A percentile compares a stretch with the other conserved stretches of the same genome.
These are phyloP conservation scores for Hemibagrus wyckioides DNA, from an alignment of 2,113 vertebrate genomes.

Conservation along the genomic window DNA sequence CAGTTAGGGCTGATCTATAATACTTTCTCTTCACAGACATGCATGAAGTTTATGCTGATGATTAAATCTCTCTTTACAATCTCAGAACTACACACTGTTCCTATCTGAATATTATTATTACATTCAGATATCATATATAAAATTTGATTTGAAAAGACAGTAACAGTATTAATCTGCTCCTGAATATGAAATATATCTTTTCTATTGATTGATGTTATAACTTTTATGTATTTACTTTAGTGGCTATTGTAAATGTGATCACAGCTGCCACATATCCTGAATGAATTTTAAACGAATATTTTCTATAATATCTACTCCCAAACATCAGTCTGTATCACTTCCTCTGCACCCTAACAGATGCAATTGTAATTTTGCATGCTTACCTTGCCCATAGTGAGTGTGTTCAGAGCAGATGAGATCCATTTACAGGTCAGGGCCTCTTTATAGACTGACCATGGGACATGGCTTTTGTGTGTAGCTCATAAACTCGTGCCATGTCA, in stretches of 20 bases:
- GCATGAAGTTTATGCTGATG: background rate
- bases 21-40: background rate
- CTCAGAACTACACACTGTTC: background rate
- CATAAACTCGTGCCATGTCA: slow-evolving; percentile 69
- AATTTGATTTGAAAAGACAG: background rate
- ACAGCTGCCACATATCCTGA: too few relatives aligned
- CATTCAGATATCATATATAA: background rate
- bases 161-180: background rate
- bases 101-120: background rate
- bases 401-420: slow-evolving; percentile 57
- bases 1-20: background rate
- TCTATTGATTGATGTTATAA: background rate
- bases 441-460: slow-evolving; percentile 71
- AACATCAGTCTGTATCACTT: background rate
- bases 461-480: slow-evolving; percentile 63
- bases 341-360: background rate
- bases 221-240: background rate
- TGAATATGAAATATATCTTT: background rate
- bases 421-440: slow-evolving; percentile 53
- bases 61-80: background rate
- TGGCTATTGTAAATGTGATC: background rate
- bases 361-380: slow-evolving; percentile 46
- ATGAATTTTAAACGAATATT: too few relatives aligned
- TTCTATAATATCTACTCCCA: too few relatives aligned
- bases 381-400: slow-evolving; percentile 75